Evolutionary conservation across 2,797 vertebrate genomes (phyloP).

Genomic region (Pangasius djambal): DNA sequence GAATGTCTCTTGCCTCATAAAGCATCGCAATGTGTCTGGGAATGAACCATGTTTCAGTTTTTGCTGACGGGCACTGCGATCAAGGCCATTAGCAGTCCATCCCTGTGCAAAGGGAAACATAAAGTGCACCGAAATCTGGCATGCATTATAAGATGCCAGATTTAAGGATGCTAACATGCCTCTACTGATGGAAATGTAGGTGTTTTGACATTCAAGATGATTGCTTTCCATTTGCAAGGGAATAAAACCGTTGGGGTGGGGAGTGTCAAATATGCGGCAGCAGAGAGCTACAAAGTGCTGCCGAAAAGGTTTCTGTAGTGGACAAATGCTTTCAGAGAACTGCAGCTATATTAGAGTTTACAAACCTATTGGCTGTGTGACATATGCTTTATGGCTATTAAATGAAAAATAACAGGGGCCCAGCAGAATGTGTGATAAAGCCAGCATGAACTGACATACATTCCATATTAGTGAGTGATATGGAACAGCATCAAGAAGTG

Average conservation of each 20-base stretch:
- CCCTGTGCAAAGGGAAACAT: not conserved
- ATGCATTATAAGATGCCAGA: not conserved
- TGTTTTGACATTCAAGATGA: slow-evolving; percentile 19
- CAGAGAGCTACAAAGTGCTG: slow-evolving; percentile 9
- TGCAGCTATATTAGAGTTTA: slow-evolving; percentile 10
- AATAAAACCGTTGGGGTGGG: slow-evolving; percentile 15
- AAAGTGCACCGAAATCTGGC: slow-evolving; percentile 15
- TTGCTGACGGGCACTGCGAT: slow-evolving; percentile 63
- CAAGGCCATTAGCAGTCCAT: slow-evolving; percentile 54
- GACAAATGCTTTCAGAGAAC: slow-evolving; percentile 13
- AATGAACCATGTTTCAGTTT: slow-evolving; percentile 49
- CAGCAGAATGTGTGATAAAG: slow-evolving; percentile 10
- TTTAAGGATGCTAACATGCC: not conserved
- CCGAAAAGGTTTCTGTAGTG: slow-evolving; percentile 1
- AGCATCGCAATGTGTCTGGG: slow-evolving; percentile 53
- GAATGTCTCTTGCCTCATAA: slow-evolving; percentile 44
- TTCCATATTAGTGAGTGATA: slow-evolving; percentile 24
- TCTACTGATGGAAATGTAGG: not conserved
- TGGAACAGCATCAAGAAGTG: not conserved
- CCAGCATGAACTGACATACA: slow-evolving; percentile 1
- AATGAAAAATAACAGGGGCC: slow-evolving; percentile 23
- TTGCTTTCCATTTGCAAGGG: slow-evolving; percentile 34
- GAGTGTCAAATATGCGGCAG: not conserved
- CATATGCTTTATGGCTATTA: slow-evolving; percentile 29
- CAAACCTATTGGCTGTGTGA: not conserved